These are phyloP conservation scores for Sphaerodactylus townsendi DNA, from an alignment of 2,113 vertebrate genomes.

Conservation along the genomic window DNA sequence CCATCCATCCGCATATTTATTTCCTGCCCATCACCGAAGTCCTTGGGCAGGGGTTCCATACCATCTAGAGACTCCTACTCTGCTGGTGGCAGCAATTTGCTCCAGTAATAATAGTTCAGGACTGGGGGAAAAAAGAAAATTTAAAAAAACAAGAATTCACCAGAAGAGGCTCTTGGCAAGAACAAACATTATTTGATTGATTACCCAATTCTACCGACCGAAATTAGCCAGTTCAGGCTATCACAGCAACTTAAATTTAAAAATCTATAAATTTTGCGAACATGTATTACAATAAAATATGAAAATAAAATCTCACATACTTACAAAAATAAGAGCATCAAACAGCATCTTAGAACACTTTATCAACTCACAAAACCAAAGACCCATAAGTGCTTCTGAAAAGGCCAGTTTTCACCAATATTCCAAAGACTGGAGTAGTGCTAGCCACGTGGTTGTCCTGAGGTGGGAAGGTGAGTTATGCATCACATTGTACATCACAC, in stretches of 20 bases:
- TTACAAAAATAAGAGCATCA: background rate
- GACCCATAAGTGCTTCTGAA: background rate
- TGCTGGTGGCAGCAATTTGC: background rate
- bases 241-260: background rate
- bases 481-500: background rate
- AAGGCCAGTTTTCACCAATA: background rate
- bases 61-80: background rate
- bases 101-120: background rate
- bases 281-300: background rate
- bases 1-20: too few relatives aligned
- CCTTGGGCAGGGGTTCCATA: too few relatives aligned
- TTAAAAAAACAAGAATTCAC: background rate
- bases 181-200: background rate
- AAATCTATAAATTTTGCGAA: background rate
- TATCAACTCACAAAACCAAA: background rate
- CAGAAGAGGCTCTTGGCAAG: background rate
- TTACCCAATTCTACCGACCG: background rate
- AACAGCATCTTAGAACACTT: background rate
- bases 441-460: background rate
- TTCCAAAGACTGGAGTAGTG: background rate
- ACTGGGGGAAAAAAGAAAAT: slow-evolving; percentile 13
- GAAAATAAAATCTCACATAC: background rate
- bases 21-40: too few relatives aligned
- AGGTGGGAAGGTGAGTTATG: background rate
- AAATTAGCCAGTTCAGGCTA: background rate